A percentile compares a stretch with the other conserved stretches of the same genome.
phyloP scores from a whole-genome alignment of 2,113 vertebrate genomes.

The Rhagologus leucostigma region DNA sequence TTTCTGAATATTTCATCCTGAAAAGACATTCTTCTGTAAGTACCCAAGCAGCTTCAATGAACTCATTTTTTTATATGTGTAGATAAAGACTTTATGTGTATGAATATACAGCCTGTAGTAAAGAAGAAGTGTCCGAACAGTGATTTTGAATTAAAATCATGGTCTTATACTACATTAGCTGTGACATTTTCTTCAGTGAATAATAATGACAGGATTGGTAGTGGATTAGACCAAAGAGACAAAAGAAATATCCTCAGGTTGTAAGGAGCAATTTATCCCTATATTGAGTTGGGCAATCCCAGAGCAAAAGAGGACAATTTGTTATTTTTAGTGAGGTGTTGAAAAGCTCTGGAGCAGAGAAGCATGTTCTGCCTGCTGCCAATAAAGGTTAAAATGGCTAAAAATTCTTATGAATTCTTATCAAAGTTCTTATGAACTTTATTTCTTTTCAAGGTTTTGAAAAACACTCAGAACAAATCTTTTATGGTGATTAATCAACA shows the following conservation, averaged over 20 bases:
- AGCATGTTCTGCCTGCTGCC: background rate
- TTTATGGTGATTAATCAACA: background rate
- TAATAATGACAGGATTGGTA: background rate
- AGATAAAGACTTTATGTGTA: background rate
- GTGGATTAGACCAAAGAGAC: background rate
- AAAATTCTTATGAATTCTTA: background rate
- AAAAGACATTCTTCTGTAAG: background rate
- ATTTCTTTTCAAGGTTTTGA: background rate
- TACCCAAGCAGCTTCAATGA: background rate
- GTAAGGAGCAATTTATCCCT: background rate
- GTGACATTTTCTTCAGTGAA: constrained; percentile 19
- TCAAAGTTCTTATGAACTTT: background rate
- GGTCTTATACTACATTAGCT: constrained; percentile 11
- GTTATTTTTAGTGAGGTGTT: constrained; percentile 5
- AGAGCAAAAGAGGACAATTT: background rate
- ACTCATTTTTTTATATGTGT: background rate
- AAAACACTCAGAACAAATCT: background rate
- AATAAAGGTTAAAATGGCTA: background rate
- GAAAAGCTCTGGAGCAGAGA: background rate
- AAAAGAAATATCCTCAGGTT: background rate
- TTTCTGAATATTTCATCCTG: background rate
- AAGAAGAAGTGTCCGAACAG: background rate
- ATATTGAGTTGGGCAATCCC: background rate
- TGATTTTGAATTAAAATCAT: background rate
- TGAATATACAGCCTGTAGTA: background rate